Evolutionary conservation across 2,888 invertebrate species (phyloP), one percentile per base, ranked within the genome.

Genomic region (Chrysolina americana): DNA sequence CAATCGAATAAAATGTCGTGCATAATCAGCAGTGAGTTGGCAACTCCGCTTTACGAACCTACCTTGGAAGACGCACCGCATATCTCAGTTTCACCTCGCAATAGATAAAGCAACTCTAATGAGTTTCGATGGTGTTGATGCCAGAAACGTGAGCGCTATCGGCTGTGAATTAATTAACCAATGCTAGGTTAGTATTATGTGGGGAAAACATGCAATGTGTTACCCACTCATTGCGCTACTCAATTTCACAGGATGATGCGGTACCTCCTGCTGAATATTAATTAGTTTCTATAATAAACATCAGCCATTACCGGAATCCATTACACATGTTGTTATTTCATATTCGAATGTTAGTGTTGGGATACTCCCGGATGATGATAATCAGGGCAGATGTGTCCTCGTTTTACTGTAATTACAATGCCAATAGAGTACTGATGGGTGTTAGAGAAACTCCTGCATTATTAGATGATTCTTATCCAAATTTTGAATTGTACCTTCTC

Each of bases 141-240:
- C 81, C 80, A 80, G 76, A 79, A 79, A 79, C 81, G 82, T 82
- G 81, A 79, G 81, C 81, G 80, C 79, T 82, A 82, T 84, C 82
- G 81, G 80, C 80, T 81, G 76, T 80, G 82, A 84, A 83, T 84
- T 84, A 84, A 84, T 84, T 84, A 83, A 80, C 79, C 81, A 81
- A 81, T 81, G 79, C 77, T 79, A 79, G 76, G 81, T 80, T 78
- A 77, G 80, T 76, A 76, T 81, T 76, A 81, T 82, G 78, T 73
- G 75, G 75, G 70, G 71, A 71, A 78, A 79, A 77, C 82, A 82
- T 81, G 81, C 82, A 76, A 82, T 77, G 75, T 74, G 71, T 77
- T 76, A 41, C 62, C 66, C 50, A 71, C 15, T 56, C 21, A 71
- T 21, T 50, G 68, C 70, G 68, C 70, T 74, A 66, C 62, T 65